Conservation (phyloP, 1,140 invertebrate species). For the Drosophila aff. region DNA sequence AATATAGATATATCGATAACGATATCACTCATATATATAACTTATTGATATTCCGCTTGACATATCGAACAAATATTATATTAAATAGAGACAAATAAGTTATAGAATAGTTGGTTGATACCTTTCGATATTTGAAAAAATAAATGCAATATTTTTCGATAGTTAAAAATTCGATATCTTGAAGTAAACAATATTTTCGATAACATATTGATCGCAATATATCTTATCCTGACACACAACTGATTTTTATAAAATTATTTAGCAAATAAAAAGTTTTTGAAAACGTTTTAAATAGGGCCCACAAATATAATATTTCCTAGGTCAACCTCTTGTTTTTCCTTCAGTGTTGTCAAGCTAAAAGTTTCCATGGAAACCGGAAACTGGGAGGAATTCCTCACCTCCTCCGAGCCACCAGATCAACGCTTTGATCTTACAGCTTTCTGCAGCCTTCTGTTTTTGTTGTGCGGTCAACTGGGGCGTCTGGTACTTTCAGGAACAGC, state of each 20-base stretch:
- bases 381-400: constrained; percentile 15
- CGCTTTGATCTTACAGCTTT: constrained; percentile 53
- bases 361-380: constrained; percentile 40
- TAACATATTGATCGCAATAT: no score
- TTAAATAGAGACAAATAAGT: no score
- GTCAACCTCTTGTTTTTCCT: not conserved
- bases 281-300: not conserved
- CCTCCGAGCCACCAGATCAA: constrained; percentile 25
- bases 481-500: not conserved
- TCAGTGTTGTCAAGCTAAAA: constrained; percentile 19
- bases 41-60: no score
- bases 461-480: constrained; percentile 42
- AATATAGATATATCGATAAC: no score
- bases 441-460: constrained; percentile 22
- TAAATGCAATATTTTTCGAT: not conserved
- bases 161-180: no score
- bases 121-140: not conserved
- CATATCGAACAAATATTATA: no score
- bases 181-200: no score
- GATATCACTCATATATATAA: no score
- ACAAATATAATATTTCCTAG: no score
- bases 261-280: not conserved
- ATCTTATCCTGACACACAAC: no score
- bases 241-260: no score
- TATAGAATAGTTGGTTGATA: not conserved